phyloP scores from a whole-genome alignment of 1,140 invertebrate species.

The Drosophila arawakana region DNA sequence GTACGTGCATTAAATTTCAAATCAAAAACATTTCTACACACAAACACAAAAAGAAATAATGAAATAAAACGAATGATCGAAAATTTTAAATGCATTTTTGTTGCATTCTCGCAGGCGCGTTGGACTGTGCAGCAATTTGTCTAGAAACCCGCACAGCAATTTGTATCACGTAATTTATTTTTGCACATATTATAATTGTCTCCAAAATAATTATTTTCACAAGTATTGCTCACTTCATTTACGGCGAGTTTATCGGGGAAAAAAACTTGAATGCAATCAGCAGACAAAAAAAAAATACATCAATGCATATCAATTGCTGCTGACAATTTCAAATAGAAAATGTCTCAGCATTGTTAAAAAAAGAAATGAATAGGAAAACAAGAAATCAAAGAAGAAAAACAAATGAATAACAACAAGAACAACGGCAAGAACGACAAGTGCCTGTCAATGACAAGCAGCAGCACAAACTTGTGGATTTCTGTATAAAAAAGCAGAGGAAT shows the following conservation, averaged over 20 bases:
- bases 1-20: constrained; percentile 82
- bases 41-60: constrained; percentile 22
- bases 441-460: constrained; percentile 66
- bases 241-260: constrained; percentile 58
- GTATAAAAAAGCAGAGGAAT: constrained; percentile 10
- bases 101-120: constrained; percentile 63
- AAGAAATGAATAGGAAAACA: constrained; percentile 10
- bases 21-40: constrained; percentile 65
- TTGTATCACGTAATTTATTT: neutral
- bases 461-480: constrained; percentile 55
- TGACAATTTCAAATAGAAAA: constrained; percentile 82
- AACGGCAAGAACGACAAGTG: constrained; percentile 48
- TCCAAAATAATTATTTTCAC: constrained; percentile 11
- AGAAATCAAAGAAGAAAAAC: constrained; percentile 43
- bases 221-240: constrained; percentile 18
- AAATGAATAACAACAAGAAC: constrained; percentile 73
- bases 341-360: constrained; percentile 61
- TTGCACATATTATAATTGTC: constrained; percentile 52
- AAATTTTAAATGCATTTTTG: constrained; percentile 59
- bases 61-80: constrained; percentile 31
- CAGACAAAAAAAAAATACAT: constrained; percentile 44
- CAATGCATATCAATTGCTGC: constrained; percentile 78
- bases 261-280: constrained; percentile 55
- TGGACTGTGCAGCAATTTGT: constrained; percentile 56
- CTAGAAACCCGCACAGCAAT: constrained; percentile 20